Base-by-base conservation (phyloP, 2,888 invertebrate genomes). In the Leptodirus hochenwartii region DNA sequence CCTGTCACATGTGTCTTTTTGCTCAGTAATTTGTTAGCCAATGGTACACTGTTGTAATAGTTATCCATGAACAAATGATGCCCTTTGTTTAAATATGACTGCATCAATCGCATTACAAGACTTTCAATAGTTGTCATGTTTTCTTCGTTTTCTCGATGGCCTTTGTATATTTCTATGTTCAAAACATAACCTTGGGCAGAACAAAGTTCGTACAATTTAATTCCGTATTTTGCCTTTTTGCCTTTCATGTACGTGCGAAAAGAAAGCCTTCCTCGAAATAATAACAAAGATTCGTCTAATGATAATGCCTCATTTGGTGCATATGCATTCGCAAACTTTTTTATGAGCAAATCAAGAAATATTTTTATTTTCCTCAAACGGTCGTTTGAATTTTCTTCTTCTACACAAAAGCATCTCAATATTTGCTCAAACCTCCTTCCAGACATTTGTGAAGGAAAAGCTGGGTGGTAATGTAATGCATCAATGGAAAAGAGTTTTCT, bases 31-130 rank as follows among this genome's bases (percentile, higher is more conserved):
- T 37, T 38, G 22, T 40, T 34, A 13, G 37, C 36, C 15, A 41
- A 29, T 14, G 29, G 16, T 15, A 41, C 27, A 33, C 37, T 39
- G 31, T 39, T 43, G 35, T 42, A 41, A 36, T 37, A 41, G 33
- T 41, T 43, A 29, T 44, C 47, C 44, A 45, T 46, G 34, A 37
- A 43, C 28, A 46, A 33, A 35, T 44, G 38, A 35, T 45, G 43
- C 25, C 45, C 43, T 34, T 40, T 34, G 30, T 35, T 35, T 30
- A 46, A 32, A 35, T 41, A 46, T 22, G 42, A 42, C 29, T 37
- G 28, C 37, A 42, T 39, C 27, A 44, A 35, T 27, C 36, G 33
- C 33, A 41, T 33, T 15, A 44, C 41, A 26, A n/a, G 33, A 22
- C 40, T 25, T 35, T 43, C 39, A 30, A 34, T 38, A 32, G 37